Percentiles rank a stretch among this genome's conserved stretches.
phyloP scores from a whole-genome alignment of 2,888 invertebrate genomes.

The Ommatoiulus sabulosus region DNA sequence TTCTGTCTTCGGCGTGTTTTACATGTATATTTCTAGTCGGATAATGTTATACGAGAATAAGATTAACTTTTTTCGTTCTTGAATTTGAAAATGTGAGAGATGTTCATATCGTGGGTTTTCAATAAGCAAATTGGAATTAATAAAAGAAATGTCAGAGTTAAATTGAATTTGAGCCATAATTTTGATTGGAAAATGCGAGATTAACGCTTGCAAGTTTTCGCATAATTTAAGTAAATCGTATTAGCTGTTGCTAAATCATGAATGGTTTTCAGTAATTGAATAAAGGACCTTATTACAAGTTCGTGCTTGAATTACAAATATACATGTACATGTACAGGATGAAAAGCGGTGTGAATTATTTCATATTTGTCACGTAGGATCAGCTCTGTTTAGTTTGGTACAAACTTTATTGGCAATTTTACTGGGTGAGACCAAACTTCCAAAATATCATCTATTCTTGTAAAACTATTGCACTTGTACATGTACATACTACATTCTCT shows the following conservation, averaged over 20 bases:
- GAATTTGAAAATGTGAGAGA: background rate
- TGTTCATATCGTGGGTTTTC: background rate
- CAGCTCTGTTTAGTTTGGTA: background rate
- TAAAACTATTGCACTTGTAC: too few species aligned
- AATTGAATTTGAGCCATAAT: conserved; percentile 3
- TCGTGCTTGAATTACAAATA: background rate
- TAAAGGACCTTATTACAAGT: background rate
- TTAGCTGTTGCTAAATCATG: conserved; percentile 10
- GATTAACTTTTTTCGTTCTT: background rate
- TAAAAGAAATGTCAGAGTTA: background rate
- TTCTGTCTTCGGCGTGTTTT: background rate
- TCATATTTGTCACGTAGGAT: background rate
- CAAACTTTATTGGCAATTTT: background rate
- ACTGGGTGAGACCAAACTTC: background rate
- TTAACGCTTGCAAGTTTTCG: background rate
- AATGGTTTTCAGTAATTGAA: background rate
- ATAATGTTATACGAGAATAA: too few species aligned
- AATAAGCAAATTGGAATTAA: background rate
- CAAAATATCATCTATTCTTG: too few species aligned
- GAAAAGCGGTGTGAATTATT: too few species aligned
- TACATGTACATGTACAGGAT: background rate
- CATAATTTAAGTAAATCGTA: background rate
- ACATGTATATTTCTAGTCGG: too few species aligned
- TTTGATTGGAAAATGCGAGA: background rate
- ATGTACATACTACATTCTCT: too few species aligned